Evolutionary conservation across 1,140 invertebrate genomes (phyloP).

Genomic region (Oedothorax gibbosus): DNA sequence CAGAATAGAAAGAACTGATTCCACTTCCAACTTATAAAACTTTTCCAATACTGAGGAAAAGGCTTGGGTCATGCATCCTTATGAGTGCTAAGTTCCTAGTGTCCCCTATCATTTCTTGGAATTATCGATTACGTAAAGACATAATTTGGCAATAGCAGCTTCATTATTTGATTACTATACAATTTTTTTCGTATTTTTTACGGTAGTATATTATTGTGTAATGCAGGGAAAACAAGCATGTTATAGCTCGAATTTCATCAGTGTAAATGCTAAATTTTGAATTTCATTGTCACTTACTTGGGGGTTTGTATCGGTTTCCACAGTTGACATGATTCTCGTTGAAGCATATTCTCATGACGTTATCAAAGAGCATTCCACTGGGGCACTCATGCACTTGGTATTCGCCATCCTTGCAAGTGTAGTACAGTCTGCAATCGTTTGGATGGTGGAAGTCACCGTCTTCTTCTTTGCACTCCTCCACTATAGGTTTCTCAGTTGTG

Average conservation of each 20-base stretch:
- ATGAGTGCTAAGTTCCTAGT: too few relatives aligned
- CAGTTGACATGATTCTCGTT: slow-evolving; percentile 35
- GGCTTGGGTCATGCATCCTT: too few relatives aligned
- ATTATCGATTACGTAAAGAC: too few relatives aligned
- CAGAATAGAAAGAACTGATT: too few relatives aligned
- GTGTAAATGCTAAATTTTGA: too few relatives aligned
- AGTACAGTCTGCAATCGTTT: slow-evolving; percentile 36
- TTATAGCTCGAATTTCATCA: too few relatives aligned
- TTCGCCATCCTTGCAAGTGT: slow-evolving; percentile 47
- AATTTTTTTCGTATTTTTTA: background rate
- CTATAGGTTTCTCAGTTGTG: slow-evolving; percentile 27
- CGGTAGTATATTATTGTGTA: background rate
- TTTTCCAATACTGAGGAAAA: too few relatives aligned
- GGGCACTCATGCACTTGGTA: slow-evolving; percentile 45
- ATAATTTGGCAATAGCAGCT: too few relatives aligned
- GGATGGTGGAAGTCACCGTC: slow-evolving; percentile 54
- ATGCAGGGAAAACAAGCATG: background rate
- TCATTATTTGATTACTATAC: too few relatives aligned
- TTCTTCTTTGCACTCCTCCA: slow-evolving; percentile 46
- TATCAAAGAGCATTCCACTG: slow-evolving; percentile 43
- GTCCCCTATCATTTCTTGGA: too few relatives aligned
- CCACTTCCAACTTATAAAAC: too few relatives aligned
- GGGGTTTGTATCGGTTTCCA: slow-evolving; percentile 9
- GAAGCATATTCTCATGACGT: slow-evolving; percentile 31
- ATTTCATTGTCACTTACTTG: slow-evolving; percentile 37